These are phyloP conservation scores for Chrysodeixis includens DNA, from an alignment of 2,888 invertebrate genomes.

Conservation along the genomic window DNA sequence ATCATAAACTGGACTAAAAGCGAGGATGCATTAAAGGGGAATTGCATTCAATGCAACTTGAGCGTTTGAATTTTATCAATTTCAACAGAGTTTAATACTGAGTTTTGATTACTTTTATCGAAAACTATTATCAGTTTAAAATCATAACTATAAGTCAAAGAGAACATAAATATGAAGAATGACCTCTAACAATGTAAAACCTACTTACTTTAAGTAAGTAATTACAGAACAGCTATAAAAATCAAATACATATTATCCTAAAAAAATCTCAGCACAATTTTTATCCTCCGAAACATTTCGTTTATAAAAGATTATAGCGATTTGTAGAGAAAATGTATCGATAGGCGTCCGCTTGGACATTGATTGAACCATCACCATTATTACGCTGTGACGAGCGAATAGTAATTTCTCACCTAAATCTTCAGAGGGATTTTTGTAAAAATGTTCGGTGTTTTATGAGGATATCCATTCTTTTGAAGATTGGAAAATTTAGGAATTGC, in stretches of 20 bases:
- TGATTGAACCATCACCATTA: constrained; percentile 48
- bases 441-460: constrained; percentile 22
- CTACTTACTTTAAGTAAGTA: too few relatives aligned
- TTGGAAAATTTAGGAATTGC: constrained; percentile 10
- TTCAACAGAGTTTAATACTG: too few relatives aligned
- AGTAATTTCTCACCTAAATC: constrained; percentile 37
- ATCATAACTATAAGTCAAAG: too few relatives aligned
- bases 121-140: too few relatives aligned
- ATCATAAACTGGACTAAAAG: not conserved
- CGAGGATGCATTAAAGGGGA: not conserved
- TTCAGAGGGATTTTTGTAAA: constrained; percentile 18
- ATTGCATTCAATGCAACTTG: not conserved
- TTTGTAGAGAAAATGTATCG: constrained; percentile 43
- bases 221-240: too few relatives aligned
- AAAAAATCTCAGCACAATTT: not conserved
- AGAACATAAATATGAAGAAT: too few relatives aligned
- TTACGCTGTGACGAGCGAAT: constrained; percentile 21
- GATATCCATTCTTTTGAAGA: constrained; percentile 16
- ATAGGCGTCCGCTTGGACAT: constrained; percentile 36
- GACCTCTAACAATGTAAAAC: too few relatives aligned
- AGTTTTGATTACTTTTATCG: too few relatives aligned
- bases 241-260: not conserved
- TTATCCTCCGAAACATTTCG: not conserved
- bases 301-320: constrained; percentile 19
- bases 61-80: too few relatives aligned